phyloP scores from a whole-genome alignment of 2,888 invertebrate species.

The Heliconius aoede region DNA sequence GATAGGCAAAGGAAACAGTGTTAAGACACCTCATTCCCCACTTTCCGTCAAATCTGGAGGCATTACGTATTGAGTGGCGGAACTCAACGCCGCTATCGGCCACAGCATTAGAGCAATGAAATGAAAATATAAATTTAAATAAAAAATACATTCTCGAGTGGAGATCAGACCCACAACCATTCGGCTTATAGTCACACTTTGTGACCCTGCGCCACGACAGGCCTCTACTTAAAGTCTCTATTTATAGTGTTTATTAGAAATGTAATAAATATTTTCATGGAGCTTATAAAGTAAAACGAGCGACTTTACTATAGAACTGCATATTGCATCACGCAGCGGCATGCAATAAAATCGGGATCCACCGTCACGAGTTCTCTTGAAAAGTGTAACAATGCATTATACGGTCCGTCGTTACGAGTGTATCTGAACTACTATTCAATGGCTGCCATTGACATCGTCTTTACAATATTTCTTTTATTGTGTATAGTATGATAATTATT shows the following conservation, averaged over 20 bases:
- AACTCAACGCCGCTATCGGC: too few relatives aligned
- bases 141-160: too few relatives aligned
- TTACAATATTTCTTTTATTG: slow-evolving; percentile 38
- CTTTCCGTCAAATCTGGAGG: too few relatives aligned
- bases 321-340: slow-evolving; percentile 64
- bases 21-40: too few relatives aligned
- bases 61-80: too few relatives aligned
- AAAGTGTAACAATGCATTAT: slow-evolving; percentile 72
- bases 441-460: slow-evolving; percentile 48
- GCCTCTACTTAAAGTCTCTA: too few relatives aligned
- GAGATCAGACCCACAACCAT: too few relatives aligned
- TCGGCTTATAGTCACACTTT: too few relatives aligned
- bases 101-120: too few relatives aligned
- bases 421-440: slow-evolving; percentile 56
- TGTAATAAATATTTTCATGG: slow-evolving; percentile 41
- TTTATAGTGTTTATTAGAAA: slow-evolving; percentile 1
- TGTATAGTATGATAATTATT: background rate
- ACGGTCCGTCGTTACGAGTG: slow-evolving; percentile 60
- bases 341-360: slow-evolving; percentile 80
- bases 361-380: slow-evolving; percentile 73
- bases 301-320: slow-evolving; percentile 55
- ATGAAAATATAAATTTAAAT: too few relatives aligned
- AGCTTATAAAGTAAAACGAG: slow-evolving; percentile 39
- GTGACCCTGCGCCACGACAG: too few relatives aligned
- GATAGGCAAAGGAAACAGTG: too few relatives aligned